Evolutionary conservation across 2,113 vertebrate species (phyloP), one percentile per base, ranked within the genome.

Genomic region (Rhinopomastus cyanomelas): DNA sequence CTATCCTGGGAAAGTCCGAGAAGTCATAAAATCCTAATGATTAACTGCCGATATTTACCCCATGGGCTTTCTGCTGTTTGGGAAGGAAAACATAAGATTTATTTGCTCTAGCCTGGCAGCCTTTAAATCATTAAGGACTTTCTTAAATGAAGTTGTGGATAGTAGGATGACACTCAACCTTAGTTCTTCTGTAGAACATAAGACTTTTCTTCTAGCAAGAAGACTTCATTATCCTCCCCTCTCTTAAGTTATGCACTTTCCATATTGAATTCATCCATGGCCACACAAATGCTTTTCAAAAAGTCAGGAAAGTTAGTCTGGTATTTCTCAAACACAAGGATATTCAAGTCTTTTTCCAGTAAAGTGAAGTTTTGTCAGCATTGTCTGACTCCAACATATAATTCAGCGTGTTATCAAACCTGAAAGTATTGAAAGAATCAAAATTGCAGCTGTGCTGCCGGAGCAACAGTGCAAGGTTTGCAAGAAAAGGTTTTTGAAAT

Each of bases 221-320:
- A 52, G 0, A 34, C 17, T 46, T 76, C 0, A 19, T 53, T 46
- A 14, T 39, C 9, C 27, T 12, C 78, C 14, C 56, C 5, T 16
- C 4, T 82, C 12, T 39, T 4, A 5, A 66, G 8, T 19, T 9
- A 53, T 60, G 36, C 57, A 27, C 29, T 61, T 72, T 61, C 18
- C 2, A 1, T 65, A 25, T 64, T n/a, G 19, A 56, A 65, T 77
- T 77, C 17, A 20, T 37, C 39, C 3, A 0, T 76, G 23, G 6
- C 11, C 26, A 68, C 4, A 5, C 42, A 26, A 72, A 57, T 53
- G 22, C 17, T 68, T 68, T 15, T 39, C 17, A 49, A 61, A 9
- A 30, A 66, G 27, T 64, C n/a, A 19, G 16, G 59, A 56, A 73
- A 56, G 30, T 48, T n/a, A 83, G 34, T 12, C 18, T 75, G 14